Evolutionary conservation across 2,113 vertebrate species (phyloP), one percentile per base, ranked within the genome.

Genomic region (Leucopsar rothschildi): DNA sequence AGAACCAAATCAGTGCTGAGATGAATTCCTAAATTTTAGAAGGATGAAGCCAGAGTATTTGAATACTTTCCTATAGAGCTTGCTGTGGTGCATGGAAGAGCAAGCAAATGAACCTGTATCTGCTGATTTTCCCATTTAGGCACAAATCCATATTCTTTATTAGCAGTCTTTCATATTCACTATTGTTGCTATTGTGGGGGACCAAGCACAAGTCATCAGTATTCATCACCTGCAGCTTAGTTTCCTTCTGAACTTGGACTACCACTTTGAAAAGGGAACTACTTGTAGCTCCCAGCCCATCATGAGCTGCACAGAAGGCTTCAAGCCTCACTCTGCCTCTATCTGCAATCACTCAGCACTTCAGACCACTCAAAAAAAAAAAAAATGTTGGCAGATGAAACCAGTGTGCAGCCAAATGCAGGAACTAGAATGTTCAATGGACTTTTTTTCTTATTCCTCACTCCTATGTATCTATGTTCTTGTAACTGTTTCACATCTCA

Each of bases 181-280:
- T n/a, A 57, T 92, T 95, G 92, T 93, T 93, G 91, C 93, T 81
- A 76, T 90, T 95, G 92, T 93, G 82, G 92, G 86, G 64, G 86
- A 95, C 90, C 88, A 93, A 78, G 94, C 77, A 75, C 71, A 83
- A 90, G 88, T 60, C 85, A 90, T 94, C 85, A 94, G 79, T 81
- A 96, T 91, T 95, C 93, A 90, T 93, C 93, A 80, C 88, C 92
- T 95, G 92, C 82, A 52, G 88, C 42, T 96, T 78, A 37, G 94
- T 80, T 95, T 90, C 87, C 72, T 90, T 95, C 96, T 95, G 90
- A 94, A 92, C 92, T 79, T 90, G 88, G 90, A 68, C 76, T 73
- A 13, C 44, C 69, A 66, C 85, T 94, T 95, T 96, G 86, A 86
- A 95, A 94, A 83, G 79, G 47, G 66, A 95, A 28, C 88, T 95